These are phyloP conservation scores for Schlechtendalia chinensis DNA, from an alignment of 1,140 invertebrate genomes.

Conservation along the genomic window DNA sequence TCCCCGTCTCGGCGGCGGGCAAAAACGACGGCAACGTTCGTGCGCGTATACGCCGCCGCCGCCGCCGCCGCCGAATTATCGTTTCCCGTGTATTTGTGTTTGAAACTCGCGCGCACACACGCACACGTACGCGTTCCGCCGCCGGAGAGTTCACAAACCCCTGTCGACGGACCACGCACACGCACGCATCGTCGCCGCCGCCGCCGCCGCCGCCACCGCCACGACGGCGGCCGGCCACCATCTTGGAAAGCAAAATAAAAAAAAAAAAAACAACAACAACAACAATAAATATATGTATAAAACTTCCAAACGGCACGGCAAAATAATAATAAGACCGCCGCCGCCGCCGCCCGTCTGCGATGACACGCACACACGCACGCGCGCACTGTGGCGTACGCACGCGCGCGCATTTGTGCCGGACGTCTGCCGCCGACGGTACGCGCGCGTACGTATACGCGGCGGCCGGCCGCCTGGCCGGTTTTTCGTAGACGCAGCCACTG, in stretches of 20 bases:
- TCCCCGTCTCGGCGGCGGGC: no score
- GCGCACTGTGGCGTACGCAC: neutral
- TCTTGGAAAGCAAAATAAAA: neutral
- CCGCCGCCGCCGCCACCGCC: neutral
- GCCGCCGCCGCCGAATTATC: slow-evolving; percentile 24
- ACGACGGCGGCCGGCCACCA: neutral
- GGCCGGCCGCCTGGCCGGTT: slow-evolving; percentile 28
- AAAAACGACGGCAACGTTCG: neutral
- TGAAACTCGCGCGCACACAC: neutral
- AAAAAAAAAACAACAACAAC: no score
- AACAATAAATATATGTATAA: neutral
- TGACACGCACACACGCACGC: slow-evolving; percentile 6
- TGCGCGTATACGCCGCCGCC: neutral
- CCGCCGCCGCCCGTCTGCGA: slow-evolving; percentile 35
- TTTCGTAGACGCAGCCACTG: slow-evolving; percentile 47
- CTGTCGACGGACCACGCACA: neutral
- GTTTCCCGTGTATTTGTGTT: slow-evolving; percentile 8
- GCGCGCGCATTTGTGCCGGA: slow-evolving; percentile 17
- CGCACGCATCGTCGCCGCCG: neutral
- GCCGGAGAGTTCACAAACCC: slow-evolving; percentile 42
- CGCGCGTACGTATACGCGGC: neutral
- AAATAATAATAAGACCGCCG: neutral
- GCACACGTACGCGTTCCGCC: neutral
- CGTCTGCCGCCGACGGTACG: slow-evolving; percentile 6
- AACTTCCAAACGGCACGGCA: neutral